Base-by-base conservation (phyloP, 2,113 vertebrate species). In the Halcyon senegalensis region DNA sequence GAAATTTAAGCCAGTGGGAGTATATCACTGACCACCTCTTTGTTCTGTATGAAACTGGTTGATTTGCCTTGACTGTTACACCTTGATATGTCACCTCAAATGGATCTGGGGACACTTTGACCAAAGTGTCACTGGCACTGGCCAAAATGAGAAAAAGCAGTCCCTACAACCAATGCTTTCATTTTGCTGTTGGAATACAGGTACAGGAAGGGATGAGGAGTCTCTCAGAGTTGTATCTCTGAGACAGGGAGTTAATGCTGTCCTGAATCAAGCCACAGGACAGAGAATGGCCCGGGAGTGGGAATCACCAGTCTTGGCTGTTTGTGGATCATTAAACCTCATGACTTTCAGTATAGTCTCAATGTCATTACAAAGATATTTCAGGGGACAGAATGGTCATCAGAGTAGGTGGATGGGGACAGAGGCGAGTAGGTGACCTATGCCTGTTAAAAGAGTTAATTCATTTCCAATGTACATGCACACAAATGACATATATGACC, bases 131-230 rank as follows among this genome's bases (percentile, higher is more conserved):
- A 35, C 35, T 35, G 35, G 35, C 35, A 2, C 23, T 44, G 30
- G 5, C 5, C 28, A 68, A 84, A 80, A 58, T 13, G 3, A 5
- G 39, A 58, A 64, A 78, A 78, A 39, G 1, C 5, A 66, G 1
- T 1, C 10, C 7, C 6, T 72, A 33, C 8, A 67, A 19, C 1
- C 3, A 53, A 18, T 9, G 10, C 1, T 69, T 85, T 62, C 64
- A 39, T 69, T 86, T 83, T 44, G 8, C 4, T 63, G 2, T 25
- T 60, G 5, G 1, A 16, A 33, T 16, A 18, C 3, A 75, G 23
- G 5, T 16, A 44, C 16, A 70, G 23, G 25, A 75, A 55, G 7
- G 21, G 75, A 84, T 48, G 3, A 59, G 46, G 46, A 64, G 3
- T 6, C 62, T 35, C 0, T 41, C 17, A 39, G 39, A 16, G 1